Base-by-base conservation (phyloP, 2,797 vertebrate species). In the Sebastes nivosus region DNA sequence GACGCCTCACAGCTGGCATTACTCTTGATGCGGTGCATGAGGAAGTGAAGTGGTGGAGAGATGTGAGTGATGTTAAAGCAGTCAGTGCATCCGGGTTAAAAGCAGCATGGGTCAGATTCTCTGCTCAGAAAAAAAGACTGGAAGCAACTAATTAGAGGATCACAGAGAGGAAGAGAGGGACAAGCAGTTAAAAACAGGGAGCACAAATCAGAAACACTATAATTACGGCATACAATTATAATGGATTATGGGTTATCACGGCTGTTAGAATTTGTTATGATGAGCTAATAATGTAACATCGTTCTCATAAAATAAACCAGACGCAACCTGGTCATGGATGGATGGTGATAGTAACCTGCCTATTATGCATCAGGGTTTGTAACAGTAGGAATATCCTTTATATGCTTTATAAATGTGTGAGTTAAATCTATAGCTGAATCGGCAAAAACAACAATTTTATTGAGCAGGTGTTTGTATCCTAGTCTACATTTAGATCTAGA, bases 91-190 rank as follows among this genome's bases (percentile, higher is more conserved):
- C 24, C 30, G 77, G 50, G 79, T 75, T 78, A 86, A 81, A 50
- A 94, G 87, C 87, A 88, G 85, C 84, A 14, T 6, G 69, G 75
- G 72, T 82, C 42, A 70, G 79, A 80, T 72, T 74, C 80, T 78
- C 82, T 50, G 59, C 74, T 90, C 66, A 59, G 76, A 83, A 66
- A 25, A 66, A 60, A 77, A 75, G 75, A 78, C 60, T 73, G 73
- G 83, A 86, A 73, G 72, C 77, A 84, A 73, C 80, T 60, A 30
- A 61, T 69, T 80, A 84, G 69, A 75, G 83, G 81, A 91, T 87
- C 79, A 67, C 73, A 83, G 71, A 89, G 76, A 86, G 60, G 64
- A 73, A 68, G n/a, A 71, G 46, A 27, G 64, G 73, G 50, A 32
- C 67, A 13, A 58, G 77, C 30, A 3, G 63, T 46, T 69, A 25